Evolutionary conservation across 2,797 vertebrate genomes (phyloP), one percentile per base, ranked within the genome.

Genomic region (Odontamblyopus rebecca): DNA sequence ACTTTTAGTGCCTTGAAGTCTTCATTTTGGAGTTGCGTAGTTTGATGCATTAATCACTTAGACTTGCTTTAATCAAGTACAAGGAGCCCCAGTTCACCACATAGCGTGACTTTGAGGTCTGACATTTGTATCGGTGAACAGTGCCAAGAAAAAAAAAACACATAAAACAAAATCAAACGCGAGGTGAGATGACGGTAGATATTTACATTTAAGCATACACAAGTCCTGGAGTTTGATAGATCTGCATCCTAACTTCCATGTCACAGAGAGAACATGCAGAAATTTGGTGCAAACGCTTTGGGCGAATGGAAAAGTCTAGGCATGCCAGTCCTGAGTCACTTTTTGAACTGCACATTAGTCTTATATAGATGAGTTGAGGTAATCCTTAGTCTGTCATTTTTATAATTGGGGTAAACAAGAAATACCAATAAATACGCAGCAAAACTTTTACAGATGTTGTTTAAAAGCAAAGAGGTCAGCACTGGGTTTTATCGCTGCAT

Each of bases 1-100:
- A 74, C 78, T 75, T 74, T 76, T 2, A 53, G 78, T 73, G 83
- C 76, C 73, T 76, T 85, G 8, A 73, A 61, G 79, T 70, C 75
- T 83, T 81, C 72, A 80, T 86, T 81, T 84, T 68, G 79, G 75
- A 35, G 67, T 75, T 61, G 27, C 70, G 72, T 82, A 1, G 67
- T 72, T 76, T 84, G 88, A 88, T 89, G 76, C 88, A 91, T 88
- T 85, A 81, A 88, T 87, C 80, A 82, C 81, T 82, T 75, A 51
- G 75, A 87, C 79, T 73, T 82, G 68, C 82, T 92, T 82, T 86
- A 83, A 87, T 89, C 84, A 84, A 75, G 83, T 67, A 44, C 71
- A 53, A 30, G 44, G 29, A 61, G 27, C 16, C 67, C 70, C 67
- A 35, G 27, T 23, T 38, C 44, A 73, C 68, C 74, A 70, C 73